Evolutionary conservation across 2,888 invertebrate species (phyloP), one percentile per base, ranked within the genome.

Genomic region (Tachina grossa): DNA sequence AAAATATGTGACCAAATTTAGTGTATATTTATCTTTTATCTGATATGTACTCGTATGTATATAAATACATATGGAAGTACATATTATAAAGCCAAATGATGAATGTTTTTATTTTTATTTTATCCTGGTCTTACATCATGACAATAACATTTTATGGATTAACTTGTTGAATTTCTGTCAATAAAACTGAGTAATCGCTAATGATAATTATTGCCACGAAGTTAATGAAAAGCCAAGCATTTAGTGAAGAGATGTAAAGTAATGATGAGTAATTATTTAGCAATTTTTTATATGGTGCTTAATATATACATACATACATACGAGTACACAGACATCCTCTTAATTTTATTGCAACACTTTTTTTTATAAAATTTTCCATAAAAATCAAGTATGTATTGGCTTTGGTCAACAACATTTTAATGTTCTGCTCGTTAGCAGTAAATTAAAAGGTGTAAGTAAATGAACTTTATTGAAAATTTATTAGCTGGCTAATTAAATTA

Each of bases 141-240:
- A 10, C 0, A n/a, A 43, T n/a, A 31, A 22, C 9, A 68, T 41
- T 53, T 57, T 3, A 59, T 71, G 63, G 53, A 22, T 51, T 69
- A 71, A 79, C 43, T 61, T 78, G 79, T 71, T 79, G 43, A 79
- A 39, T 11, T 14, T 16, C 31, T 61, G 51, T 31, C 51, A 14
- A 51, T 78, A 53, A 69, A 51, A 59, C 10, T 68, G 16, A 22
- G 41, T 69, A 61, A 68, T 41, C 66, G 31, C 0, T 39, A 11
- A 3, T 11, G 66, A 51, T 71, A 55, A 63, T 69, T 45, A 51
- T 63, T 71, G 63, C 39, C 43, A 14, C 39, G 10, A 63, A 16
- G 16, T 19, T 63, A 63, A 71, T 53, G 31, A 68, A 71, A 45
- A 45, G n/a, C 14, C 31, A 81, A 51, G 74, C 59, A 10, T 14